Evolutionary conservation across 2,113 vertebrate species (phyloP).

Genomic region (Galeopterus variegatus): DNA sequence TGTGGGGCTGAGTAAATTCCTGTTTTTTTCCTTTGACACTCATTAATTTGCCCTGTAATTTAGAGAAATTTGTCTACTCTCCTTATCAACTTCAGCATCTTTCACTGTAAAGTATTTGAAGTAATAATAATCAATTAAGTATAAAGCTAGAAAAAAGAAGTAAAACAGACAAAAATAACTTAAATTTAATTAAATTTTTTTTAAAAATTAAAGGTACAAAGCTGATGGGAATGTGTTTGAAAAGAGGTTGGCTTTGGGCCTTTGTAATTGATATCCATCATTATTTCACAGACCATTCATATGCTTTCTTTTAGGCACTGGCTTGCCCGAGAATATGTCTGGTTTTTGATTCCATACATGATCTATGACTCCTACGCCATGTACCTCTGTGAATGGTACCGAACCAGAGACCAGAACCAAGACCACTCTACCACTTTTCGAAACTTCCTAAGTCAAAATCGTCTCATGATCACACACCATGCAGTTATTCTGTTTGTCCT

Average conservation of each 20-base stretch:
- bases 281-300: neutral
- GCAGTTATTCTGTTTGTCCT: constrained; percentile 94
- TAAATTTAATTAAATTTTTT: no score
- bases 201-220: neutral
- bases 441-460: constrained; percentile 94
- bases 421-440: constrained; percentile 90
- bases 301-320: constrained; percentile 92
- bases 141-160: neutral
- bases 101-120: neutral
- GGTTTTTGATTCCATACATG: constrained; percentile 97
- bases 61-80: neutral
- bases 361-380: constrained; percentile 96
- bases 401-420: constrained; percentile 91
- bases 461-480: constrained; percentile 97
- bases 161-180: no score
- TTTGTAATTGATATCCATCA: neutral
- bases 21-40: neutral
- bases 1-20: neutral
- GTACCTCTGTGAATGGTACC: constrained; percentile 98
- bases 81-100: neutral
- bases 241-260: neutral
- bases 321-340: constrained; percentile 94
- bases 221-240: neutral
- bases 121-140: neutral
- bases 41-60: neutral